Base-by-base conservation (phyloP, 2,888 invertebrate genomes). In the Biston betularia region DNA sequence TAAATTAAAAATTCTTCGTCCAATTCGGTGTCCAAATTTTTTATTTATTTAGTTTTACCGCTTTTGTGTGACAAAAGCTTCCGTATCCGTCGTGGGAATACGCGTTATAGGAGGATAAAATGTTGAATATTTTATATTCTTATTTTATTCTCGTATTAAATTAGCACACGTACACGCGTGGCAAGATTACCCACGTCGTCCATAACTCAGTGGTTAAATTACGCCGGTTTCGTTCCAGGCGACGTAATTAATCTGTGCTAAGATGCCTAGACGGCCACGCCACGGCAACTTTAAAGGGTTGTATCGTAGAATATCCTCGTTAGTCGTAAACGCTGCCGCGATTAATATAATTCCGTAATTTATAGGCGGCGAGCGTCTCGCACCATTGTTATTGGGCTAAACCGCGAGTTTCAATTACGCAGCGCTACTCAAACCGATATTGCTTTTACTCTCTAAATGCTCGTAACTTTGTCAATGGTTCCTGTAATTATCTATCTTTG, bases 291-390 rank as follows among this genome's bases (percentile, higher is more conserved):
- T 76, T 73, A 74, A 72, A 75, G 73, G 77, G 75, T 57, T 69
- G 59, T 64, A 65, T 78, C 78, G 72, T 69, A 74, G 75, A 78
- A 80, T 75, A 77, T 76, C 78, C 78, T 83, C 82, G 80, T 82
- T 82, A 80, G 70, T 72, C 70, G 78, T 75, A 75, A 74, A 75
- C 74, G 79, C 84, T 86, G 87, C 85, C 81, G 76, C 84, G 86
- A 89, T 90, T 91, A 90, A 89, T 89, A 88, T 89, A 90, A 91
- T 89, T 86, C 89, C 82, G 82, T 88, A 89, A 90, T 90, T 90
- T 90, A 90, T 89, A 89, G 82, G 82, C 87, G 83, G 79, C 77
- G 77, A 83, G 81, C 82, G 82, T 80, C 76, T 60, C 50, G 53
- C 74, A 71, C 79, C 72, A 80, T 81, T 86, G 85, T 88, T 89